Conservation (phyloP, 23 tunicate genomes). For the Ciona savignyi region DNA sequence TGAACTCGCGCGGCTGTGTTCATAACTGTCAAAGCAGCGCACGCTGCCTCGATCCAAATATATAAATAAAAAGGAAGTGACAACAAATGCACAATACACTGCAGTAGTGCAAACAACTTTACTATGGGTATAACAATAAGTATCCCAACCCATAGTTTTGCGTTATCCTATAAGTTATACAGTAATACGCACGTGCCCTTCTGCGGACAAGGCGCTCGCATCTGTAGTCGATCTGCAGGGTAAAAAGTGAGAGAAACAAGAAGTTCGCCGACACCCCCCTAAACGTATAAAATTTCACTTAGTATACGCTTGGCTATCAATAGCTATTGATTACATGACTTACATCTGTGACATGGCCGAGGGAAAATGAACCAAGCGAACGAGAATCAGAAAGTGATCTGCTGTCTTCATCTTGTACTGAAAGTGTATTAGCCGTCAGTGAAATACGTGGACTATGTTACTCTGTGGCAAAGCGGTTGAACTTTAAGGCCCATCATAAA, state of each 20-base stretch:
- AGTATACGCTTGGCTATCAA: not conserved
- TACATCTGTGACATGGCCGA: not conserved
- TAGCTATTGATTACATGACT: not conserved
- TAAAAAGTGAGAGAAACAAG: not conserved
- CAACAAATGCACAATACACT: not conserved
- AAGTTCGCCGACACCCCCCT: not conserved
- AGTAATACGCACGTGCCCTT: not conserved
- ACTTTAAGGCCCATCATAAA: too few relatives aligned
- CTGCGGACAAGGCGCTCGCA: not conserved
- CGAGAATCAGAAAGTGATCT: not conserved
- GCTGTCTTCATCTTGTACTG: not conserved
- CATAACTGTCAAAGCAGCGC: not conserved
- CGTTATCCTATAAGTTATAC: too few relatives aligned
- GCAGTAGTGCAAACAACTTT: not conserved
- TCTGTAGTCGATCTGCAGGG: not conserved
- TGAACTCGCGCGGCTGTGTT: too few relatives aligned
- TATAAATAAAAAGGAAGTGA: too few relatives aligned
- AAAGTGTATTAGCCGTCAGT: too few relatives aligned
- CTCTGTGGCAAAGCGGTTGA: too few relatives aligned
- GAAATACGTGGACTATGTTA: too few relatives aligned
- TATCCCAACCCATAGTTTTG: too few relatives aligned
- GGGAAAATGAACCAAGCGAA: not conserved
- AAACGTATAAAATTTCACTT: too few relatives aligned
- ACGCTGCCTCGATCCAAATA: too few relatives aligned
- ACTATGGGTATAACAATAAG: too few relatives aligned